Conservation (phyloP, 2,888 invertebrate species). For the Sthenelais limicola region DNA sequence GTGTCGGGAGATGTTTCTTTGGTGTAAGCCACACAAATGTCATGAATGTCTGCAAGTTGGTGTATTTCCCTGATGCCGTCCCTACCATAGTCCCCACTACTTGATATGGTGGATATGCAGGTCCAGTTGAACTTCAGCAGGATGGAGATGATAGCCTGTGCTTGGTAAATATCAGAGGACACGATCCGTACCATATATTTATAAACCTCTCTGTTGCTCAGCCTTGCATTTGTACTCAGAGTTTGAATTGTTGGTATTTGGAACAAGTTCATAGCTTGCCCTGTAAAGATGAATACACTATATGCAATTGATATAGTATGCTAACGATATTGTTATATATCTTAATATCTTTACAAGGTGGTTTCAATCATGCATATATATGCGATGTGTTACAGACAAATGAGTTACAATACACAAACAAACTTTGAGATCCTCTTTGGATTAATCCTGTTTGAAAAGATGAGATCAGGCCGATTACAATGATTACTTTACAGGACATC, state of each 20-base stretch:
- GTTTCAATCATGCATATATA: too few relatives aligned
- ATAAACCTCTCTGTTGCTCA: slow-evolving; percentile 27
- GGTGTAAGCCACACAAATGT: slow-evolving; percentile 36
- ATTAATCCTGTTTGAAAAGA: too few relatives aligned
- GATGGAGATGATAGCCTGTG: slow-evolving; percentile 55
- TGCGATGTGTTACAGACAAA: too few relatives aligned
- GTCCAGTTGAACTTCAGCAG: slow-evolving; percentile 78
- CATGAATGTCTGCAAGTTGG: background rate
- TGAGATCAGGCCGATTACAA: too few relatives aligned
- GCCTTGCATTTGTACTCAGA: slow-evolving; percentile 39
- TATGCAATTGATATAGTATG: too few relatives aligned
- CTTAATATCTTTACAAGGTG: too few relatives aligned
- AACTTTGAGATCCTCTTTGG: too few relatives aligned
- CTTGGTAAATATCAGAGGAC: slow-evolving; percentile 32
- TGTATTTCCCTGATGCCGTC: slow-evolving; percentile 29
- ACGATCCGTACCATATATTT: slow-evolving; percentile 34
- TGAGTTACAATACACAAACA: too few relatives aligned
- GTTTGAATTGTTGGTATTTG: slow-evolving; percentile 43
- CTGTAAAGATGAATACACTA: too few relatives aligned
- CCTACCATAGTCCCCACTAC: slow-evolving; percentile 75
- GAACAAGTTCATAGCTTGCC: too few relatives aligned
- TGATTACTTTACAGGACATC: too few relatives aligned
- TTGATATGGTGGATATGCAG: slow-evolving; percentile 82
- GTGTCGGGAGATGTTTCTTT: slow-evolving; percentile 19
- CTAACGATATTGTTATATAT: too few relatives aligned